Percentiles rank a stretch among this genome's conserved stretches.
Evolutionary conservation across 2,888 invertebrate genomes (phyloP).

Genomic region (Temnothorax rugatulus): DNA sequence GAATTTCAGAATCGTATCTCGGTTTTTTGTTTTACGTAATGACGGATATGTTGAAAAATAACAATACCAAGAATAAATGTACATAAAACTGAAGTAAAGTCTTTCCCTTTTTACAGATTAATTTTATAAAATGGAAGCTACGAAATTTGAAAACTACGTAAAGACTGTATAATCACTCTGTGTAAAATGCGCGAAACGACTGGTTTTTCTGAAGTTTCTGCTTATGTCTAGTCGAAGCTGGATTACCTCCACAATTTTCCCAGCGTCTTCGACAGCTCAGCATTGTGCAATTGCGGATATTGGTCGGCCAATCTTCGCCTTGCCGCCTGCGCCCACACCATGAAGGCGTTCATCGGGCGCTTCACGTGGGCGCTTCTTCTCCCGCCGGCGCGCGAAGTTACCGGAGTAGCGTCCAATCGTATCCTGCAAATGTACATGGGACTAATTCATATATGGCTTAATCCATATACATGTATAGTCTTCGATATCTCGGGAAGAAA

Average conservation of each 20-base stretch:
- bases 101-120: neutral
- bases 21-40: neutral
- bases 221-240: neutral
- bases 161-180: neutral
- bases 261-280: slow-evolving; percentile 97
- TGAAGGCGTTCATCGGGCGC: slow-evolving; percentile 99
- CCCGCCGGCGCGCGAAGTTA: slow-evolving; percentile 83
- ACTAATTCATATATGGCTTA: neutral
- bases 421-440: slow-evolving; percentile 75
- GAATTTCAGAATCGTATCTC: neutral
- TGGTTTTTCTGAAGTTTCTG: neutral
- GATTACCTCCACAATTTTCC: slow-evolving; percentile 97
- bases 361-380: slow-evolving; percentile 92
- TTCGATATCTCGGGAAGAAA: neutral
- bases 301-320: slow-evolving; percentile 96
- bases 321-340: slow-evolving; percentile 99
- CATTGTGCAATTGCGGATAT: slow-evolving; percentile 97
- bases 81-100: neutral
- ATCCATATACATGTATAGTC: neutral
- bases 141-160: neutral
- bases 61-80: neutral
- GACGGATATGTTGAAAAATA: too few species aligned
- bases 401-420: slow-evolving; percentile 85
- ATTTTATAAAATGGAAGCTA: neutral
- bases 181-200: neutral